Evolutionary conservation across 1,140 invertebrate genomes (phyloP), one percentile per base, ranked within the genome.

Genomic region (Drosophila nigromelanica): DNA sequence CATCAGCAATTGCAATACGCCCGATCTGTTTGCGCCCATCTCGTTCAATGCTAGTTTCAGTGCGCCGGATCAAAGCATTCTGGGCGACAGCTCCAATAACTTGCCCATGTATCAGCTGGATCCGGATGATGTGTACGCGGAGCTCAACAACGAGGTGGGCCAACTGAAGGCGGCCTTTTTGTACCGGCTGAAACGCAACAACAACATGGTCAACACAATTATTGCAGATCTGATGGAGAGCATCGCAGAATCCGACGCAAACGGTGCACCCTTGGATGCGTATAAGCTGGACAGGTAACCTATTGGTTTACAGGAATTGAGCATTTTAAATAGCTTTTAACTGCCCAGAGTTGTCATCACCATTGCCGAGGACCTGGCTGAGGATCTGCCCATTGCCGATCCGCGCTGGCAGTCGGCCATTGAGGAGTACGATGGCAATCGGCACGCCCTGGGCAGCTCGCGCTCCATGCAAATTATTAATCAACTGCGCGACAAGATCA

Each of bases 311-410:
- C 3, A 1, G 18, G 33, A 33, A 11, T 24, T 92, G 97, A 15
- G 18, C 15, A 1, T 21, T 47, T 12, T 2, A 39, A 15, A 59
- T 40, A 2, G 5, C 12, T 2, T 40, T 14, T 4, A 12, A 4
- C 5, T 4, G 35, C 1, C 95, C 92, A 93, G 93, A 55, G 92
- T 95, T 24, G 95, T 97, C 42, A 90, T 96, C n/a, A 93, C 93
- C 43, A 94, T 97, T 0, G 96, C 96, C 60, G 93, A 94, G 63
- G 95, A 97, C 83, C 92, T 98, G 55, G 94, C 98, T 47, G 96
- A 98, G 92, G 97, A 98, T 92, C 95, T 95, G 73, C 98, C 98
- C 6, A 95, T 95, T 2, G 95, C 96, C 50, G 98, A 99, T 94
- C 98, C 97, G 1, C 93, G 97, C 75, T 98, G 96, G 97, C 94